phyloP scores from a whole-genome alignment of 2,113 vertebrate species.

The Glareola pratincola region DNA sequence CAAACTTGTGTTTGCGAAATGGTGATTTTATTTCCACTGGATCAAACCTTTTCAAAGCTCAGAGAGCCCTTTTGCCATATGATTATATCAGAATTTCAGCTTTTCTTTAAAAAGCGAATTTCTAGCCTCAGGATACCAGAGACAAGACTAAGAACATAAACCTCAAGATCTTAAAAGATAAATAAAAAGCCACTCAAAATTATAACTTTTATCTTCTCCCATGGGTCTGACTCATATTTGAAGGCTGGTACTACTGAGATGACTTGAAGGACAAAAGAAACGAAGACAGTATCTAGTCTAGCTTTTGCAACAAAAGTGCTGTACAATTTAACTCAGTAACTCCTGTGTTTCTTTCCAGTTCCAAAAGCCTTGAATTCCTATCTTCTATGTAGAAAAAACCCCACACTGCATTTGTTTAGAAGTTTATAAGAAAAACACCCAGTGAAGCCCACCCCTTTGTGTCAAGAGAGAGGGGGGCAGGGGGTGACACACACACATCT shows the following conservation, averaged over 20 bases:
- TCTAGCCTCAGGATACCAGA: not conserved
- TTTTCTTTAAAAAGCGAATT: not conserved
- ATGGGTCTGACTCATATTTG: not conserved
- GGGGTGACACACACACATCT: not conserved
- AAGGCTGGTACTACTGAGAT: not conserved
- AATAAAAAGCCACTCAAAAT: not conserved
- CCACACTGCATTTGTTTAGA: fast-evolving
- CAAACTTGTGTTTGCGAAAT: not conserved
- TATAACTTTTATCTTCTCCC: not conserved
- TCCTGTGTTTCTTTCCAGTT: not conserved
- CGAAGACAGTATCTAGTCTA: not conserved
- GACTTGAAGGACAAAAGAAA: not conserved
- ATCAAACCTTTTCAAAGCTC: not conserved
- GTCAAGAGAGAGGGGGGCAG: not conserved
- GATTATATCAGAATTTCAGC: not conserved
- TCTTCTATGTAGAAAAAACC: not conserved
- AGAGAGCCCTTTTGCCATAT: not conserved
- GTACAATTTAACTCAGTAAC: not conserved
- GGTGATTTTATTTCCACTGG: not conserved
- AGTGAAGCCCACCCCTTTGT: not conserved
- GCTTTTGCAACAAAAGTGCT: not conserved
- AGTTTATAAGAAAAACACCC: not conserved
- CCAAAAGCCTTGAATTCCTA: not conserved
- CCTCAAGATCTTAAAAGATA: not conserved
- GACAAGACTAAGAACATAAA: not conserved